Percentiles rank a stretch among this genome's conserved stretches.
phyloP scores from a whole-genome alignment of 2,113 vertebrate genomes.

The Dolichotis patagonum region DNA sequence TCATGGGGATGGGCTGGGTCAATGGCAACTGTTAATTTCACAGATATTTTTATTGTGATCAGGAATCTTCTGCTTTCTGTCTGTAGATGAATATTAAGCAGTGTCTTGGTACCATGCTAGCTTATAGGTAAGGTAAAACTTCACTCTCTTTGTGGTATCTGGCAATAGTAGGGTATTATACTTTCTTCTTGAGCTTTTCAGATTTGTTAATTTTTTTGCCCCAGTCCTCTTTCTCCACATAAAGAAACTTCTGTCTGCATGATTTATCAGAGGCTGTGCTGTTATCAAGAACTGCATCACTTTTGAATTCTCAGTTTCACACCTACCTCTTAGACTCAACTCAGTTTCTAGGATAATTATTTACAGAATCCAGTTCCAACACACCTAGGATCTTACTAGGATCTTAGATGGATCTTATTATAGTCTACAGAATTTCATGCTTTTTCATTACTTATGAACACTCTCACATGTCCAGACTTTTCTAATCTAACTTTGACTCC shows the following conservation, averaged over 20 bases:
- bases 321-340: background rate
- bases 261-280: background rate
- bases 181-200: background rate
- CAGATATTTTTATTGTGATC: background rate
- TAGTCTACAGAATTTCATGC: background rate
- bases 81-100: background rate
- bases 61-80: background rate
- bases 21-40: background rate
- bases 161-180: background rate
- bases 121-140: background rate
- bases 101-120: background rate
- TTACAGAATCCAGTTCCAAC: background rate
- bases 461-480: background rate
- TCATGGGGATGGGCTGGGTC: background rate
- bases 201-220: background rate
- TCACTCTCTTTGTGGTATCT: background rate
- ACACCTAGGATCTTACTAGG: background rate
- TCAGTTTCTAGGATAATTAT: background rate
- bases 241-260: background rate
- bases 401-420: background rate
- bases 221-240: background rate
- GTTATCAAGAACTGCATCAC: background rate
- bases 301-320: background rate
- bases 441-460: background rate
- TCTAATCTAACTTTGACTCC: background rate